These are phyloP conservation scores for Rhopalosiphum maidis DNA, from an alignment of 1,140 invertebrate species.

Conservation along the genomic window DNA sequence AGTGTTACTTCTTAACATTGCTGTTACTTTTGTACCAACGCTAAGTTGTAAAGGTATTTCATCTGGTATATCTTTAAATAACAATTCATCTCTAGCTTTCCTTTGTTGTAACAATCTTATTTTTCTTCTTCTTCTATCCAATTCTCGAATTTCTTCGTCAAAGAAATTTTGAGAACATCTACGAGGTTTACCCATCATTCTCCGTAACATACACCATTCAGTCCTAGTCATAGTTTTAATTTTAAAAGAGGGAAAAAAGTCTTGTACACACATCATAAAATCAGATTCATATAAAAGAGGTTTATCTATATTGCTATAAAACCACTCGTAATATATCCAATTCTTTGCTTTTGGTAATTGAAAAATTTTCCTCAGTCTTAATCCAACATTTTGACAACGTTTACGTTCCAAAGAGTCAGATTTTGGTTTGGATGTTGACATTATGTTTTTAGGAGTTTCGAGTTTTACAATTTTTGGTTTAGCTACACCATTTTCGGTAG, in stretches of 20 bases:
- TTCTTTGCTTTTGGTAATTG: conserved; percentile 98
- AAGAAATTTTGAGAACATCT: conserved; percentile 95
- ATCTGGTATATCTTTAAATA: conserved; percentile 89
- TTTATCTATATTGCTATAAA: conserved; percentile 97
- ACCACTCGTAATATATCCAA: conserved; percentile 99
- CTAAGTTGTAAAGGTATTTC: conserved; percentile 96
- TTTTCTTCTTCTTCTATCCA: conserved; percentile 89
- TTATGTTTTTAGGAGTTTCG: conserved; percentile 60
- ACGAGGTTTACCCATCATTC: conserved; percentile 96
- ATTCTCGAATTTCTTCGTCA: conserved; percentile 87
- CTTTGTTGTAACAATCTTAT: conserved; percentile 94
- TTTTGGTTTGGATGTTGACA: conserved; percentile 58
- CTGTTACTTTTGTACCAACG: conserved; percentile 96
- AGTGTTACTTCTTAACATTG: conserved; percentile 80
- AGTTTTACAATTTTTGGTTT: conserved; percentile 37
- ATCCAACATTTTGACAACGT: conserved; percentile 87
- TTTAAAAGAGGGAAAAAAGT: conserved; percentile 93
- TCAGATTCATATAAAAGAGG: conserved; percentile 95
- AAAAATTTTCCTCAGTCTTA: conserved; percentile 91
- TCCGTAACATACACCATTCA: conserved; percentile 94
- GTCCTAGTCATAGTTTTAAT: conserved; percentile 83
- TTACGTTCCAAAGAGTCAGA: conserved; percentile 67
- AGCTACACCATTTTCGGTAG: conserved; percentile 37
- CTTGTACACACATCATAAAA: conserved; percentile 92
- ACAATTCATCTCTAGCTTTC: conserved; percentile 81